Percentiles rank a stretch among this genome's conserved stretches.
phyloP scores from a whole-genome alignment of 2,797 vertebrate species.

The Hirundo rustica region DNA sequence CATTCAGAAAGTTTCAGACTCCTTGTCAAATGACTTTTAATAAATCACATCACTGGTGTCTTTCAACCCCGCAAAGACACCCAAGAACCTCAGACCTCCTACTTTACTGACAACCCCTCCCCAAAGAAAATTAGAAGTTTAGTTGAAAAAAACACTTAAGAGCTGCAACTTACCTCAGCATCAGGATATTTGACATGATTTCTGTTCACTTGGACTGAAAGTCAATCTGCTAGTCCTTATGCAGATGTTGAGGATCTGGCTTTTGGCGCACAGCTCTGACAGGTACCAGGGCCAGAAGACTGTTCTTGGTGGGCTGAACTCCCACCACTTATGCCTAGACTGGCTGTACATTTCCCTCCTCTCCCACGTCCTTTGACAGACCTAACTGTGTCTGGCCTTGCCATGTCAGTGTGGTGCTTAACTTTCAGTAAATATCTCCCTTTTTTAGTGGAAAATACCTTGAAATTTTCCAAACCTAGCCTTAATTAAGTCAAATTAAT shows the following conservation, averaged over 20 bases:
- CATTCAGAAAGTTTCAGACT: not conserved
- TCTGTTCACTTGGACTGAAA: not conserved
- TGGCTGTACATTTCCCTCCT: not conserved
- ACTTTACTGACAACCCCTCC: not conserved
- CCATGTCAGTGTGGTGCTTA: not conserved
- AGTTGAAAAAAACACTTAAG: rapidly evolving
- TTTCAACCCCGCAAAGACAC: not conserved
- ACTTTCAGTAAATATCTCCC: not conserved
- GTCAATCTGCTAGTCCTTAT: not conserved
- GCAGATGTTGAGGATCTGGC: not conserved
- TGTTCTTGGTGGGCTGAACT: not conserved
- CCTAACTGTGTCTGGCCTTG: not conserved
- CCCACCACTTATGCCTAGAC: not conserved
- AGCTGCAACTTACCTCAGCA: not conserved
- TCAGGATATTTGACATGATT: not conserved
- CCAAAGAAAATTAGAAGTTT: not conserved
- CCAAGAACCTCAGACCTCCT: not conserved
- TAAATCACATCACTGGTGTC: not conserved
- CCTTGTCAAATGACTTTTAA: not conserved
- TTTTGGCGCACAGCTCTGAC: not conserved
- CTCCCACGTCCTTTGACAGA: not conserved
- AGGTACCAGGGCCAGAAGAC: not conserved
- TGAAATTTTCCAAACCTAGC: not conserved
- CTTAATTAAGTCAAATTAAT: not conserved
- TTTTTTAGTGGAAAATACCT: not conserved